Conservation (phyloP, 2,888 invertebrate genomes). For the Unio delphinus region DNA sequence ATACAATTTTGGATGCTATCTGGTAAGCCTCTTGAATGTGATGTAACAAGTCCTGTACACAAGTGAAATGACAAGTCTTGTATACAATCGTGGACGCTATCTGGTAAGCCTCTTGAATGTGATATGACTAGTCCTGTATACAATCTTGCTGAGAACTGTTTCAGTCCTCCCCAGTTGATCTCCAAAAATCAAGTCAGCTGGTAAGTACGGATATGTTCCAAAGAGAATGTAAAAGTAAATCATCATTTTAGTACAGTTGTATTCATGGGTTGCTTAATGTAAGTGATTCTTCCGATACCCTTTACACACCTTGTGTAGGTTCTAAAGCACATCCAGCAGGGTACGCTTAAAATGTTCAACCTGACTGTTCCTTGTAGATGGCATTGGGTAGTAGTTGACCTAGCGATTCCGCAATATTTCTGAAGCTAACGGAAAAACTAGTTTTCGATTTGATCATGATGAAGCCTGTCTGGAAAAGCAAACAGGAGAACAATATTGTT, state of each 20-base stretch:
- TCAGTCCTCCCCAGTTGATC: background rate
- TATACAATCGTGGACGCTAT: slow-evolving; percentile 15
- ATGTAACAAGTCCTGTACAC: too few relatives aligned
- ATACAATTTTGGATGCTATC: too few relatives aligned
- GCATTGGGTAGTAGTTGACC: slow-evolving; percentile 16
- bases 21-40: too few relatives aligned
- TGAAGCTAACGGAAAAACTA: slow-evolving; percentile 17
- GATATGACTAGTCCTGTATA: too few relatives aligned
- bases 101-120: slow-evolving; percentile 20
- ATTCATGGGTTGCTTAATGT: slow-evolving; percentile 18
- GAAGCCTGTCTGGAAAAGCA: background rate
- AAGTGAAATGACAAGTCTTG: too few relatives aligned
- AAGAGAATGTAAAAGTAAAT: slow-evolving; percentile 14
- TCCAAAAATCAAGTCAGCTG: slow-evolving; percentile 14
- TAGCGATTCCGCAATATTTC: slow-evolving; percentile 7
- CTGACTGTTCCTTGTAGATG: slow-evolving; percentile 5
- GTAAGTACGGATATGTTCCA: slow-evolving; percentile 3
- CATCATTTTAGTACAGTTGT: slow-evolving; percentile 16
- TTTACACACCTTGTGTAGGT: slow-evolving; percentile 8
- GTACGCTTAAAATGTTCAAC: too few relatives aligned
- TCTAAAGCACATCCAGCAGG: slow-evolving; percentile 10
- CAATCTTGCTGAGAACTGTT: background rate
- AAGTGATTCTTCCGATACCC: slow-evolving; percentile 22
- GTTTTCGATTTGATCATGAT: slow-evolving; percentile 21
- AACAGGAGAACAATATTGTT: too few relatives aligned